Base-by-base conservation (phyloP, 2,888 invertebrate species). In the Branchipolynoe longqiensis region DNA sequence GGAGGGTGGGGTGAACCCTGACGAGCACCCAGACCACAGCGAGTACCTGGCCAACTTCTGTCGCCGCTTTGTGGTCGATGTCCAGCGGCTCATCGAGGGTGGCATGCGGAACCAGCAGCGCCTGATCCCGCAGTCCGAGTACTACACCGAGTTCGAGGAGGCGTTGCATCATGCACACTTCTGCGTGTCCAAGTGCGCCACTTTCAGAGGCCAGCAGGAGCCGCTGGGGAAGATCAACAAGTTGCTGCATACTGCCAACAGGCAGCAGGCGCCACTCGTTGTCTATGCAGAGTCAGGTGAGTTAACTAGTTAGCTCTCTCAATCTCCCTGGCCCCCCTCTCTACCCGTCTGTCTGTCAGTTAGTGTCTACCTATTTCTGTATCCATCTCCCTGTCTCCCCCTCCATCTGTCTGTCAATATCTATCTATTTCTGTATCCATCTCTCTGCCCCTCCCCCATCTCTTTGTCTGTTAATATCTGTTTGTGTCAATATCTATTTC, bases 151-250 rank as follows among this genome's bases (percentile, higher is more conserved):
- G 31, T 91, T 90, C 58, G 89, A 90, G 38, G 93, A 93, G 82
- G 87, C 90, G 14, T 87, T 92, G 3, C 92, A 93, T 86, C 93
- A 92, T 85, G 89, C 92, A 0, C 89, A 90, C 28, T 92, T 93
- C 87, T 91, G 91, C 86, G 86, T 88, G 25, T 73, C 84, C 14
- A 92, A 93, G 84, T 91, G 91, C 86, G 89, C 90, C 59, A 88
- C 89, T 0, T 93, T 93, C 87, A 91, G 91, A 87, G 93, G 93
- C 8, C 91, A 90, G 85, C 88, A 90, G 38, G 89, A 90, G 28
- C 89, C 90, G 41, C 87, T 91, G 28, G 56, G 86, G 8, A 59
- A 85, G 54, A 58, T 87, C 12, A 84, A 58, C 28, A 58, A 85
- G 1, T 90, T 90, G 69, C 87, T 91, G 14, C 36, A 88, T 18